Percentiles rank a stretch among this genome's conserved stretches.
phyloP scores from a whole-genome alignment of 2,797 vertebrate genomes.

The Oreochromis grahami region DNA sequence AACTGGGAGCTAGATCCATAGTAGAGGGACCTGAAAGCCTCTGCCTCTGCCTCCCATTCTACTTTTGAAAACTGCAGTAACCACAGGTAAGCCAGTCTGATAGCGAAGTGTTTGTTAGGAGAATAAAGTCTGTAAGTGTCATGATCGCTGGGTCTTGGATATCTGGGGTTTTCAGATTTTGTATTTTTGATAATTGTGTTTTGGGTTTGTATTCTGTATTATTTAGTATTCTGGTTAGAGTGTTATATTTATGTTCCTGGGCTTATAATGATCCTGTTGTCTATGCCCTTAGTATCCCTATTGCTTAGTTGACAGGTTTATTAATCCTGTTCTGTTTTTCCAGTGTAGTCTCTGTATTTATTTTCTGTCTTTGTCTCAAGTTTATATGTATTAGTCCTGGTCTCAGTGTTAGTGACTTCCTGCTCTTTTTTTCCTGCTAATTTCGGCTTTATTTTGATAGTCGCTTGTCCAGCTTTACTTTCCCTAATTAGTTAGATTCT shows the following conservation, averaged over 20 bases:
- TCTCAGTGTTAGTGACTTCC: not conserved
- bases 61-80: not conserved
- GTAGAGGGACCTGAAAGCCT: not conserved
- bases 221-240: rapidly evolving
- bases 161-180: not conserved
- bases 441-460: not conserved
- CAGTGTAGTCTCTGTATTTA: not conserved
- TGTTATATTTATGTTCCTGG: not conserved
- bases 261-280: not conserved
- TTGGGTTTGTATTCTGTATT: not conserved
- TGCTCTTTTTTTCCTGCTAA: not conserved
- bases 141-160: not conserved
- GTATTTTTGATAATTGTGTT: not conserved
- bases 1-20: not conserved
- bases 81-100: not conserved
- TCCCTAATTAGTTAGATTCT: not conserved
- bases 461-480: not conserved
- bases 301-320: not conserved
- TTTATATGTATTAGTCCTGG: not conserved
- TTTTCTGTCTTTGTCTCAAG: not conserved
- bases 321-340: not conserved
- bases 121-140: not conserved
- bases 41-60: not conserved
- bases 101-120: not conserved
- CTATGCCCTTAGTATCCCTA: not conserved